A percentile compares a stretch with the other conserved stretches of the same genome.
phyloP scores from a whole-genome alignment of 2,888 invertebrate genomes.

The Diarsia brunnea region DNA sequence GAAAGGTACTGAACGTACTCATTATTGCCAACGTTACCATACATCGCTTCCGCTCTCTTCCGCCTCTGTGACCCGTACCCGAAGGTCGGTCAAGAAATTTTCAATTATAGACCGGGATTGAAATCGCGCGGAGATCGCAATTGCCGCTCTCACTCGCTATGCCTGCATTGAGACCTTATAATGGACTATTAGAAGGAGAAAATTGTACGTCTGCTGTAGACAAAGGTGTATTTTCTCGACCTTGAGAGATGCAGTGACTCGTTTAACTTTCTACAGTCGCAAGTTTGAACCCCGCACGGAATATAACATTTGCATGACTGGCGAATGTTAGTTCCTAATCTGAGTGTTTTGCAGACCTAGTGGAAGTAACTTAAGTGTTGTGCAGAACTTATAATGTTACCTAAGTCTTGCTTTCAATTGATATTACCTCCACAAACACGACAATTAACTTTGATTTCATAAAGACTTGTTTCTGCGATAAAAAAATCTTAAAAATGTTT shows the following conservation, averaged over 20 bases:
- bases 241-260: conserved; percentile 34
- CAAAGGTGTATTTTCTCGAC: conserved; percentile 21
- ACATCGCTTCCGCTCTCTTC: background rate
- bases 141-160: conserved; percentile 35
- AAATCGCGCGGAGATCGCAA: conserved; percentile 49
- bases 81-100: conserved; percentile 55
- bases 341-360: conserved; percentile 10
- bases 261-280: conserved; percentile 5
- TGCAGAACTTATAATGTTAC: background rate
- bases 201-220: conserved; percentile 16
- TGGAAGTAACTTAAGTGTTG: background rate
- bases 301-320: conserved; percentile 47
- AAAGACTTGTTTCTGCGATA: background rate
- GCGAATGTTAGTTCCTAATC: conserved; percentile 29
- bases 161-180: conserved; percentile 22
- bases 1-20: background rate
- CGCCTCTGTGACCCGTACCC: conserved; percentile 1
- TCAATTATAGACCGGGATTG: conserved; percentile 57
- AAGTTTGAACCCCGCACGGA: conserved; percentile 6
- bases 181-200: conserved; percentile 13
- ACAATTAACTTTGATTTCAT: background rate
- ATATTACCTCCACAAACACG: background rate
- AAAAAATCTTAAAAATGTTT: background rate
- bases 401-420: background rate
- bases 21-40: background rate